A percentile compares a stretch with the other conserved stretches of the same genome.
phyloP scores from a whole-genome alignment of 2,888 invertebrate genomes.

The Yponomeuta evonymella region DNA sequence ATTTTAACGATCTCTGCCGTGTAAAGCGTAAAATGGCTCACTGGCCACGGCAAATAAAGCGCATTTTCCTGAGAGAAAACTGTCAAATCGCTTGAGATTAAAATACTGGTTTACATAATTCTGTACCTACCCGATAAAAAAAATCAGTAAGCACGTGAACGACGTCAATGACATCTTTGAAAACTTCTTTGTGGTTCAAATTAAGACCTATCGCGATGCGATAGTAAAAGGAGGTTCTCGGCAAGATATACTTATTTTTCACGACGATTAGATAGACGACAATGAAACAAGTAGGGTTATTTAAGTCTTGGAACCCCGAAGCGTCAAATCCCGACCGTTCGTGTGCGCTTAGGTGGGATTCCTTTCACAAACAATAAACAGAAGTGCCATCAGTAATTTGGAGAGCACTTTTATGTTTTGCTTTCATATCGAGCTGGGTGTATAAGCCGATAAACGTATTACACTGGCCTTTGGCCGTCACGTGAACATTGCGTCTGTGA shows the following conservation, averaged over 20 bases:
- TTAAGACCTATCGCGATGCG: too few species aligned
- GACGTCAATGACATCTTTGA: too few species aligned
- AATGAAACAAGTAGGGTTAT: not conserved
- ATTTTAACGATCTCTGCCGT: too few species aligned
- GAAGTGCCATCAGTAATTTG: not conserved
- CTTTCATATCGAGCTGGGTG: conserved; percentile 1
- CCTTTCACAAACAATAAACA: not conserved
- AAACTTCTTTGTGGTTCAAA: too few species aligned
- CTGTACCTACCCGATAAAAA: too few species aligned
- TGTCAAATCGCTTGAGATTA: too few species aligned
- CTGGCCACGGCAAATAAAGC: too few species aligned
- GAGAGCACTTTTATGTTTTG: conserved; percentile 11
- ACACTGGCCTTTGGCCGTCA: not conserved
- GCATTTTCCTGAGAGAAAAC: too few species aligned
- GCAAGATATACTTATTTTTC: not conserved
- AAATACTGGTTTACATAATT: too few species aligned
- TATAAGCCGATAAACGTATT: conserved; percentile 3
- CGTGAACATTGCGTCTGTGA: not conserved
- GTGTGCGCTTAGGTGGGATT: not conserved
- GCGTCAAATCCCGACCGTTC: not conserved
- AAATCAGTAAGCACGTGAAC: too few species aligned
- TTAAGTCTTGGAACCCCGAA: not conserved
- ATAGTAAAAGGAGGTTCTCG: too few species aligned
- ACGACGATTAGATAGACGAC: not conserved
- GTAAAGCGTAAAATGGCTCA: too few species aligned